Base-by-base conservation (phyloP, 1,140 invertebrate species). In the Octopus sinensis region DNA sequence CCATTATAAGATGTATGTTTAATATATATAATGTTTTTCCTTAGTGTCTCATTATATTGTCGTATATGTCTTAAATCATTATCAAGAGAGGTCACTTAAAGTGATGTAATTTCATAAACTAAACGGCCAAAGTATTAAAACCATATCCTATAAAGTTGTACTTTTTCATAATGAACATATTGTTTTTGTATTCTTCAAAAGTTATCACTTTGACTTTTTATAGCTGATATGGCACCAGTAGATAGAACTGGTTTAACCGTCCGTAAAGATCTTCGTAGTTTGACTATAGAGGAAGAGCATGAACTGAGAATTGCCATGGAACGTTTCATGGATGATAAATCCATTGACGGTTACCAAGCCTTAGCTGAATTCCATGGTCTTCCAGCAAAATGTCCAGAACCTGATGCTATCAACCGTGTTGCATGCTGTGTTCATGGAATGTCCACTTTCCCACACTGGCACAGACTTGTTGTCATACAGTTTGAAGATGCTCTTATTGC, bases 371-470 rank as follows among this genome's bases (percentile, higher is more conserved):
- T 62, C 54, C 79, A 79, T 54, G 79, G 54, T 9, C 54, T 79
- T 12, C 79, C 79, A 23, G 79, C 79, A 4, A 43, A 51, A n/a
- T 79, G 79, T 79, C 79, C 56, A 5, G n/a, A n/a, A 10, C 79
- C 79, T 4, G 62, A 56, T 10, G 79, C 54, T 54, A 54, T 43
- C 30, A 2, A 79, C 13, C 13, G 79, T 13, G 13, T 56, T n/a
- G 84, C 83, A n/a, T 85, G 84, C 82, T 85, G 83, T 76, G 52
- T 84, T 54, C 83, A 84, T 73, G 84, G 84, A 12, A 83, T 82
- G 84, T 81, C 84, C 52, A 84, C 82, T 30, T 85, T 85, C 78
- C 84, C 83, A 5, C 84, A 84, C 76, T 85, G 84, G 84, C 84
- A 85, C 79, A 76, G 84, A 62, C 78, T 85, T 10, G 84, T 84